Evolutionary conservation across 2,888 invertebrate genomes (phyloP).

Genomic region (Crioceris asparagi): DNA sequence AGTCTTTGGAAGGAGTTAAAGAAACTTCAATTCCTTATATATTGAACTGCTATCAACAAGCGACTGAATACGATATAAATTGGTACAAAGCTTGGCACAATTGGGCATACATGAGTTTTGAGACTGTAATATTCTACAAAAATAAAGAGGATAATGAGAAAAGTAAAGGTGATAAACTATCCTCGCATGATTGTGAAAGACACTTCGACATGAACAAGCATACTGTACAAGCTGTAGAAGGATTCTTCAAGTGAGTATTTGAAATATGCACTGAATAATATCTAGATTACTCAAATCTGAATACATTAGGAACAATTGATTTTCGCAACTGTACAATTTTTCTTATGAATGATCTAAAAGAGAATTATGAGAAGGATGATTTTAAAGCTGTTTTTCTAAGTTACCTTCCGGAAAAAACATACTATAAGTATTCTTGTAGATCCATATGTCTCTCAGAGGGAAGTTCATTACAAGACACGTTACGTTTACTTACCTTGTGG

Average conservation of each 20-base stretch:
- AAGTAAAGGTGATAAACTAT: conserved; percentile 11
- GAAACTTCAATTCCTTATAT: conserved; percentile 66
- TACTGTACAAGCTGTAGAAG: conserved; percentile 88
- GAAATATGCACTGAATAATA: neutral
- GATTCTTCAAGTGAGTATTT: conserved; percentile 59
- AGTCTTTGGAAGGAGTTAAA: conserved; percentile 71
- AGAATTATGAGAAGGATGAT: no score
- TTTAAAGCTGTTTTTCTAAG: no score
- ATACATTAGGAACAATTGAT: no score
- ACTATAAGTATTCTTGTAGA: no score
- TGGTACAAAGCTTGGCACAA: conserved; percentile 99
- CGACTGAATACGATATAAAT: conserved; percentile 70
- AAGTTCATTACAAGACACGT: conserved; percentile 90
- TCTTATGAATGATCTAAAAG: no score
- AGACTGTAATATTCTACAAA: conserved; percentile 66
- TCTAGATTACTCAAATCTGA: no score
- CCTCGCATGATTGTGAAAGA: conserved; percentile 27
- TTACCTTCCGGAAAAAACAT: no score
- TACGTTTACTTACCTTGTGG: conserved; percentile 89
- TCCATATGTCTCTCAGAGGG: conserved; percentile 88
- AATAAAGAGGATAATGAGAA: conserved; percentile 27
- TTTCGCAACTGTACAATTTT: no score
- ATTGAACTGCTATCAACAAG: conserved; percentile 68
- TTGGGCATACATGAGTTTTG: conserved; percentile 97
- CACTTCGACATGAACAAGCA: conserved; percentile 54